Conservation (phyloP, 1,140 invertebrate genomes). For the Caenorhabditis tropicalis region DNA sequence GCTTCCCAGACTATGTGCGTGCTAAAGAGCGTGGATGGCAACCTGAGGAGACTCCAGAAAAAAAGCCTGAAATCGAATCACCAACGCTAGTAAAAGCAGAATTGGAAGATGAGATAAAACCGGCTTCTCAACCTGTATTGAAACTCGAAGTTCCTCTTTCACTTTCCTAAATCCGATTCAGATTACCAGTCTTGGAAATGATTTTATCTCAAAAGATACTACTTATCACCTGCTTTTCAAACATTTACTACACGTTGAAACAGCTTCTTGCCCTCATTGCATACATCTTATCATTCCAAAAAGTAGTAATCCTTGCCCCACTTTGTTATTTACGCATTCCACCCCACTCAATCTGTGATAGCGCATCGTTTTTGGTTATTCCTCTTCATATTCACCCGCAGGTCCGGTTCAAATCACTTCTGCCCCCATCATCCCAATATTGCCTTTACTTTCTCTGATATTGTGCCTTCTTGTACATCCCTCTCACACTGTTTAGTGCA, state of each 20-base stretch:
- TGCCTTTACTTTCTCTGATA: slow-evolving; percentile 5
- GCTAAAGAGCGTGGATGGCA: slow-evolving; percentile 53
- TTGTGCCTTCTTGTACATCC: slow-evolving; percentile 33
- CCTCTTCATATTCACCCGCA: neutral
- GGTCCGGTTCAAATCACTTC: neutral
- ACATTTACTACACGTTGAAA: neutral
- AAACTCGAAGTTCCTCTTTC: neutral
- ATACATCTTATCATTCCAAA: neutral
- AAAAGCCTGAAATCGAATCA: neutral
- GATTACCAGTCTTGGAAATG: neutral
- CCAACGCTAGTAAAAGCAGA: neutral
- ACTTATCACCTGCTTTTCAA: no score
- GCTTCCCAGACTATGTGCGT: slow-evolving; percentile 52
- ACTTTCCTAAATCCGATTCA: neutral
- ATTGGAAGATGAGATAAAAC: neutral
- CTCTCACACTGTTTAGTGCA: neutral
- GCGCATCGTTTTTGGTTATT: neutral
- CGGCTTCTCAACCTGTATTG: neutral
- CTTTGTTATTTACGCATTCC: neutral
- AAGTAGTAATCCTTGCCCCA: neutral
- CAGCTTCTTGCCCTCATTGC: neutral
- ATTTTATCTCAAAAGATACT: no score
- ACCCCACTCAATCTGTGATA: neutral
- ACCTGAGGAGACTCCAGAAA: neutral
- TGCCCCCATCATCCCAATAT: neutral